These are phyloP conservation scores for Meleagris gallopavo DNA, from an alignment of 2,113 vertebrate genomes.

Conservation along the genomic window DNA sequence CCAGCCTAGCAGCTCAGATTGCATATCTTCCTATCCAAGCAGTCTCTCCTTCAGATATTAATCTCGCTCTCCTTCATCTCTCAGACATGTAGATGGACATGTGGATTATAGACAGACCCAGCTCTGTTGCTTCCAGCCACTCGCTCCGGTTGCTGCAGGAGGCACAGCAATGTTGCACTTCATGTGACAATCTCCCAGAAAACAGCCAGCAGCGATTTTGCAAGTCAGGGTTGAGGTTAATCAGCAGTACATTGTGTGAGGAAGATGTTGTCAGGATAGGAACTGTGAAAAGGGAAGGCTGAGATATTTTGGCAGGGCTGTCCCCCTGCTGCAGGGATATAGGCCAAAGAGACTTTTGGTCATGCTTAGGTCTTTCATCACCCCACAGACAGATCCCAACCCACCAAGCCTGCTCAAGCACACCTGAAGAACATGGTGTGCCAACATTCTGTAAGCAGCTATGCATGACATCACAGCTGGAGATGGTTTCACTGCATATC, in stretches of 20 bases:
- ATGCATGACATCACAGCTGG: not conserved
- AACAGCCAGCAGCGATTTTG: not conserved
- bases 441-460: not conserved
- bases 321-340: not conserved
- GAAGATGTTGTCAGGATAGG: not conserved
- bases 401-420: not conserved
- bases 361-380: not conserved
- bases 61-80: not conserved
- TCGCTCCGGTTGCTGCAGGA: not conserved
- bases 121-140: not conserved
- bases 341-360: slow-evolving; percentile 21
- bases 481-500: not conserved
- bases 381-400: not conserved
- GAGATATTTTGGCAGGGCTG: slow-evolving; percentile 32
- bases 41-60: not conserved
- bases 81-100: not conserved
- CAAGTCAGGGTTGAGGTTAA: not conserved
- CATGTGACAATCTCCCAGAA: not conserved
- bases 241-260: not conserved
- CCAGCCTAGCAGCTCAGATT: accelerated
- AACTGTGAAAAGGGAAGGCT: slow-evolving; percentile 34
- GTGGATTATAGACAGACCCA: not conserved
- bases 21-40: not conserved
- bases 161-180: not conserved
- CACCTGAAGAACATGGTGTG: not conserved